Percentiles rank a stretch among this genome's conserved stretches.
Conservation (phyloP, 2,888 invertebrate species). For the Litoditis marina region DNA sequence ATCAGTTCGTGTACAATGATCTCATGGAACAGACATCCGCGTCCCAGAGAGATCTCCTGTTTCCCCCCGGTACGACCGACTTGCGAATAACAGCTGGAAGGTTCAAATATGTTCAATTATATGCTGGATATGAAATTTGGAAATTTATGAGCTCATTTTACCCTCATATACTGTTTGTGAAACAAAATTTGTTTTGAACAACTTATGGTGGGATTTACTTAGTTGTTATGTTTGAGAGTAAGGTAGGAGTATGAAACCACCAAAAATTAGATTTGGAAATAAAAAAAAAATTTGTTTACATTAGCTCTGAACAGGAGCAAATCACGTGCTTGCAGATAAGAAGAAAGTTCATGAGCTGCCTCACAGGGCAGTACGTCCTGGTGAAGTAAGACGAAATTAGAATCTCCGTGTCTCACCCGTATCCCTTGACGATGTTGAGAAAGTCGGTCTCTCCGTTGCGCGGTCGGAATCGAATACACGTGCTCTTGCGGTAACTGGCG, state of each 20-base stretch:
- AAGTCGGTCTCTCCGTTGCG: slow-evolving; percentile 60
- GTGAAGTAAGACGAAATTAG: not conserved
- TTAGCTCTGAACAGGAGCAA: not conserved
- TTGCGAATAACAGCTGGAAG: slow-evolving; percentile 60
- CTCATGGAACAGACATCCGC: slow-evolving; percentile 61
- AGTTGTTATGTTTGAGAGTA: no score
- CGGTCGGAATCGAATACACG: slow-evolving; percentile 62
- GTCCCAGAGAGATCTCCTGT: slow-evolving; percentile 56
- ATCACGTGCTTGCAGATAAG: no score
- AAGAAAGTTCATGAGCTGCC: no score
- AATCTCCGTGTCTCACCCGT: slow-evolving; percentile 38
- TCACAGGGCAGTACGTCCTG: no score
- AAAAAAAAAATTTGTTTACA: not conserved
- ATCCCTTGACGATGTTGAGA: slow-evolving; percentile 60
- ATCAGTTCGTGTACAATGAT: slow-evolving; percentile 60
- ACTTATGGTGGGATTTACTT: no score
- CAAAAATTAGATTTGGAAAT: no score
- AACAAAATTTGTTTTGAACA: no score
- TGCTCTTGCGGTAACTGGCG: slow-evolving; percentile 54
- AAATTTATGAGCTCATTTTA: no score
- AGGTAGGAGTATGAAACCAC: no score
- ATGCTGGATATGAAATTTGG: no score
- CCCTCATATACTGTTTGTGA: no score
- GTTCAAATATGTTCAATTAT: no score
- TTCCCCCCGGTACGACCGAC: slow-evolving; percentile 59